Base-by-base conservation (phyloP, 2,113 vertebrate genomes). In the Pycnonotus jocosus region DNA sequence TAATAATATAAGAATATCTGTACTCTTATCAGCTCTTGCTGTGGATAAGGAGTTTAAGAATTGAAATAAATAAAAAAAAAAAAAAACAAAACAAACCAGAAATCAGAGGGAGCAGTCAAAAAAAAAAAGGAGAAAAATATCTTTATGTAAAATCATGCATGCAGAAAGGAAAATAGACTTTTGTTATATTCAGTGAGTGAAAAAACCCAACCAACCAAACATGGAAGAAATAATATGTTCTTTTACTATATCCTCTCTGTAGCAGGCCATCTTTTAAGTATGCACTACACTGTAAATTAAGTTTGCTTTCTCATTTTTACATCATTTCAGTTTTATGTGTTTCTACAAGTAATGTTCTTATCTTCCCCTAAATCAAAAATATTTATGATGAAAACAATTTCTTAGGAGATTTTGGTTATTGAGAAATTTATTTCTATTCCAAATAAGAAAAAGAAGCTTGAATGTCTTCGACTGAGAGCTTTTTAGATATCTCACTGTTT, bases 91-190 rank as follows among this genome's bases (percentile, higher is more conserved):
- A n/a, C n/a, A n/a, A n/a, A n/a, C n/a, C n/a, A n/a, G 15, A n/a
- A 45, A 73, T 42, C 0, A 4, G 6, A 56, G 12, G 11, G 2
- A 71, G 3, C 1, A 47, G 4, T 2, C 9, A 30, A 76, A 68
- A 33, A 54, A 54, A 44, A 50, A 62, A 71, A 23, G 33, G 5
- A 37, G 0, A 21, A 7, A 85, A 33, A 1, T 13, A 69, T 35
- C 65, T 47, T 58, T 30, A 28, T 54, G 2, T 31, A n/a, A 77
- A 79, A 12, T 77, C 21, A 28, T 24, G 12, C 4, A 38, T 61
- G 2, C 3, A 78, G 22, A 66, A 65, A 24, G 16, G 22, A 81
- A 77, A 87, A 56, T 10, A 68, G 4, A 37, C 7, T 53, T 25
- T 12, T 10, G 1, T 4, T 81, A 28, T 27, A 66, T 24, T 57